A percentile compares a stretch with the other conserved stretches of the same genome.
These are phyloP conservation scores for Pseudomyrmex sp. DNA, from an alignment of 1,140 invertebrate genomes.

Conservation along the genomic window DNA sequence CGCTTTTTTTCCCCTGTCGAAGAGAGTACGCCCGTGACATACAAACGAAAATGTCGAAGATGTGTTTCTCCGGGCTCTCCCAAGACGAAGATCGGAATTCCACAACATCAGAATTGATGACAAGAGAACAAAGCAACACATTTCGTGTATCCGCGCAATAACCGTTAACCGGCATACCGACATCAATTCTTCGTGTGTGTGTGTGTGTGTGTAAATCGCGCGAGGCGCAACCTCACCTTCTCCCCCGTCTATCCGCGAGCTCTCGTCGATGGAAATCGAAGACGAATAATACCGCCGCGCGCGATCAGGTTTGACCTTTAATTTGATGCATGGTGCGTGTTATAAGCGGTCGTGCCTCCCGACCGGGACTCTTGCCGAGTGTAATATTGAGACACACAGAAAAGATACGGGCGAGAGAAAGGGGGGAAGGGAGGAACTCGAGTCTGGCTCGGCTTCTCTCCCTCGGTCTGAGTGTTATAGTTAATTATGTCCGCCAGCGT, in stretches of 20 bases:
- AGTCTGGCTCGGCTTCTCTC: not conserved
- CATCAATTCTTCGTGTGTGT: slow-evolving; percentile 34
- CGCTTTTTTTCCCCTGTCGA: not conserved
- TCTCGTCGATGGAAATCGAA: slow-evolving; percentile 58
- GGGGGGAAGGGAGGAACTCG: too few relatives aligned
- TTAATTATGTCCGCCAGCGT: slow-evolving; percentile 74
- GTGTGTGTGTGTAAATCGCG: not conserved
- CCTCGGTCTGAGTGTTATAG: slow-evolving; percentile 59
- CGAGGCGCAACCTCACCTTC: too few relatives aligned
- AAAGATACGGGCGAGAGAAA: not conserved
- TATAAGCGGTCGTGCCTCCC: slow-evolving; percentile 38
- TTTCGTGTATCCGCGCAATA: slow-evolving; percentile 39
- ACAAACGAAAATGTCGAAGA: slow-evolving; percentile 20
- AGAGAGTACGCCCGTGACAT: not conserved
- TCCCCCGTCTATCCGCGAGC: not conserved
- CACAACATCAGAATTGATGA: slow-evolving; percentile 25
- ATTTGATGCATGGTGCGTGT: slow-evolving; percentile 44
- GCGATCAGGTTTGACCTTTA: slow-evolving; percentile 45
- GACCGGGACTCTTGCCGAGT: slow-evolving; percentile 14
- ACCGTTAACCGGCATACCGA: slow-evolving; percentile 47
- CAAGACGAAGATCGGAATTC: not conserved
- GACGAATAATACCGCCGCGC: slow-evolving; percentile 42
- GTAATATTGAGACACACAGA: slow-evolving; percentile 29
- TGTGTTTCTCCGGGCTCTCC: not conserved
- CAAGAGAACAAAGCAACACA: slow-evolving; percentile 45